These are phyloP conservation scores for Agriopis marginaria DNA, from an alignment of 2,888 invertebrate genomes.

Conservation along the genomic window DNA sequence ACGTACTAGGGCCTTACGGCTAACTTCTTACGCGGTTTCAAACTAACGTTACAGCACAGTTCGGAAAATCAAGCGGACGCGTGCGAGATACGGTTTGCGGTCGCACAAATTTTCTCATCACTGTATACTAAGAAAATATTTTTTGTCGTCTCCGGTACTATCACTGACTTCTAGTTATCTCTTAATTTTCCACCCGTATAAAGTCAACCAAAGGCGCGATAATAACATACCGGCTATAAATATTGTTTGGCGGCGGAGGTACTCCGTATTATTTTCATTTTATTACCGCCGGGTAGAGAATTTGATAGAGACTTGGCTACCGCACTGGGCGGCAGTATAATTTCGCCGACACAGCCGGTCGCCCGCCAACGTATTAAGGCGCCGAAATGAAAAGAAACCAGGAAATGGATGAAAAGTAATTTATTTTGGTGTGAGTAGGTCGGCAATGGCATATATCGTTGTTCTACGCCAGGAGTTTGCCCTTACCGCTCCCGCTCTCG, in stretches of 20 bases:
- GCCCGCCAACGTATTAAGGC: constrained; percentile 73
- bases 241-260: constrained; percentile 63
- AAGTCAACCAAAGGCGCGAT: constrained; percentile 66
- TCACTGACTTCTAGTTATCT: constrained; percentile 26
- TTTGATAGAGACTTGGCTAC: constrained; percentile 81
- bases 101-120: neutral
- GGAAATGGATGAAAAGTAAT: constrained; percentile 77
- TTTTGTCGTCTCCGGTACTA: neutral
- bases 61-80: too few species aligned
- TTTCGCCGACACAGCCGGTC: constrained; percentile 74
- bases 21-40: too few species aligned
- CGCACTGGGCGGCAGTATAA: constrained; percentile 72
- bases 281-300: constrained; percentile 74
- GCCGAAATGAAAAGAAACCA: constrained; percentile 76
- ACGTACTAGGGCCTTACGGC: too few species aligned
- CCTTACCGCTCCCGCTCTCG: constrained; percentile 17
- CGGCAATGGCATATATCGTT: constrained; percentile 56
- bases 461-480: constrained; percentile 40
- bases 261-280: constrained; percentile 77
- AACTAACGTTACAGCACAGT: too few species aligned
- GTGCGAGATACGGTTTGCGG: too few species aligned
- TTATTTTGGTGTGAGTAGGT: constrained; percentile 67
- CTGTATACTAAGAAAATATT: neutral
- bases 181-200: constrained; percentile 32
- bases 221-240: constrained; percentile 73